Percentiles rank a stretch among this genome's conserved stretches.
Evolutionary conservation across 2,113 vertebrate species (phyloP).

Genomic region (Hystrix brachyura): DNA sequence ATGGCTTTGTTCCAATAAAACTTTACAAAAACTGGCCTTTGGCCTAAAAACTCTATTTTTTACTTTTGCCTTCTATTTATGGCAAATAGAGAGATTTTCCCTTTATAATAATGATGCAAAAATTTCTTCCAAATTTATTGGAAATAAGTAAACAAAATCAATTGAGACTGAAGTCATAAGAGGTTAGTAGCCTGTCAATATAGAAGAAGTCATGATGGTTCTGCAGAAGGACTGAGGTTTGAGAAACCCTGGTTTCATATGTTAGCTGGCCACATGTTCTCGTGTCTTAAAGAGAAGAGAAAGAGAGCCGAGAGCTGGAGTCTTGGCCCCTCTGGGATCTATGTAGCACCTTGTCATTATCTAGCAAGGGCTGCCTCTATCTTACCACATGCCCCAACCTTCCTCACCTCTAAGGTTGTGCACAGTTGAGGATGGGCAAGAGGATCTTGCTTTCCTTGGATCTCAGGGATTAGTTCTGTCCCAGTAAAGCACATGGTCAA

Average conservation of each 20-base stretch:
- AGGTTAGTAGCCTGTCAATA: background rate
- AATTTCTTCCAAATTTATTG: background rate
- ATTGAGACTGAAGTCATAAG: background rate
- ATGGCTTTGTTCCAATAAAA: conserved; percentile 25
- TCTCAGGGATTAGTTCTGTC: background rate
- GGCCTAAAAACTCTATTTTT: background rate
- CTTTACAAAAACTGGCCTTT: background rate
- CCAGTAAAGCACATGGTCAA: background rate
- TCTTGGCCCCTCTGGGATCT: background rate
- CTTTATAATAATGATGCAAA: background rate
- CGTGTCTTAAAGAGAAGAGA: background rate
- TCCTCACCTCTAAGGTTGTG: background rate
- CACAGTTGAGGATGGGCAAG: accelerated
- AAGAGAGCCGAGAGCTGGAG: background rate
- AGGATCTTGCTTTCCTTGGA: background rate
- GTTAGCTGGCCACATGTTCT: background rate
- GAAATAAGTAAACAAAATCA: background rate
- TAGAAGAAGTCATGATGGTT: accelerated
- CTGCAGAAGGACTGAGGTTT: background rate
- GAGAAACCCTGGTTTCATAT: background rate
- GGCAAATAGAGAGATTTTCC: background rate
- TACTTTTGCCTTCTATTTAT: background rate
- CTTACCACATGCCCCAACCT: background rate
- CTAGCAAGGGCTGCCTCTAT: too few species aligned
- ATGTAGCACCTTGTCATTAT: too few species aligned